phyloP scores from a whole-genome alignment of 2,888 invertebrate species.

The Chrysolina haemoptera region DNA sequence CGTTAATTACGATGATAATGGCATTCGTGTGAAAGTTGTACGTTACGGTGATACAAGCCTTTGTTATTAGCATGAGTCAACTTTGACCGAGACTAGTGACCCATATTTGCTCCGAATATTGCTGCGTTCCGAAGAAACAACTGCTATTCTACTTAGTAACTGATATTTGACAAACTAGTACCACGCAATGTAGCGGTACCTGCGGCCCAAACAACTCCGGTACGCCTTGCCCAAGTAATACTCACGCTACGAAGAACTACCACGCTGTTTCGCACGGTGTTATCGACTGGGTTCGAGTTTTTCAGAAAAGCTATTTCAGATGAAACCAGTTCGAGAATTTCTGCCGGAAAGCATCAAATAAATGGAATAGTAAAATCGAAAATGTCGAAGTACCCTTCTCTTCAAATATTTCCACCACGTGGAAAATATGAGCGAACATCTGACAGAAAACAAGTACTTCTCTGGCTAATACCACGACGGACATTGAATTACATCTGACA shows the following conservation, averaged over 20 bases:
- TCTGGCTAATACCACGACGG: too few species aligned
- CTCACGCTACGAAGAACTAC: background rate
- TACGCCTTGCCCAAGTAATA: background rate
- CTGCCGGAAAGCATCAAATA: too few species aligned
- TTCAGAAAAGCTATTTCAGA: too few species aligned
- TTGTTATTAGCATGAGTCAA: background rate
- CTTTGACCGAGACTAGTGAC: conserved; percentile 26
- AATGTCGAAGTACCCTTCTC: too few species aligned
- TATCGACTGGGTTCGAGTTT: too few species aligned
- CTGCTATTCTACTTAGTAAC: conserved; percentile 12
- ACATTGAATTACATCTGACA: too few species aligned
- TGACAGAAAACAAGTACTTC: too few species aligned
- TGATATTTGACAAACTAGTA: conserved; percentile 13
- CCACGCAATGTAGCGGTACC: conserved; percentile 14
- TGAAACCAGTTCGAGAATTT: too few species aligned
- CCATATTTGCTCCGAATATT: conserved; percentile 19
- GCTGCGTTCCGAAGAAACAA: conserved; percentile 23
- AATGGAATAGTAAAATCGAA: too few species aligned
- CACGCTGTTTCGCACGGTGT: too few species aligned
- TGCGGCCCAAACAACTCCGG: conserved; percentile 9
- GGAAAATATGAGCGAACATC: too few species aligned
- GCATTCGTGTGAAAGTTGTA: conserved; percentile 8
- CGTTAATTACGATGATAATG: background rate
- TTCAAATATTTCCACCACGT: too few species aligned
- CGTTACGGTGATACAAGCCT: background rate